Evolutionary conservation across 2,113 vertebrate genomes (phyloP).

Genomic region (Bothrops jararaca): DNA sequence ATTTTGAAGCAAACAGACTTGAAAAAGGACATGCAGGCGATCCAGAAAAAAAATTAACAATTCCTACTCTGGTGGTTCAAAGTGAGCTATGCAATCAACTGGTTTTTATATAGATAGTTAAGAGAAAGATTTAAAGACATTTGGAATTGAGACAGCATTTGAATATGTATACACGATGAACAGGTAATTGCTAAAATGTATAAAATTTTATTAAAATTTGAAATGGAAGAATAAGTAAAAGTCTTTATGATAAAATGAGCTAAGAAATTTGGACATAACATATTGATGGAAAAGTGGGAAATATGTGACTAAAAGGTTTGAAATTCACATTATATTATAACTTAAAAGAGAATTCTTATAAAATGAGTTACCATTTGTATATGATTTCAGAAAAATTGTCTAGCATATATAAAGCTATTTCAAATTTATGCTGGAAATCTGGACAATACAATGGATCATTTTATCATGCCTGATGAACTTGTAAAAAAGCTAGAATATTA

Average conservation of each 20-base stretch:
- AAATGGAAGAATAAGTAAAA: too few relatives aligned
- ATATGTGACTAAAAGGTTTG: too few relatives aligned
- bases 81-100: neutral
- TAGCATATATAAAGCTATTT: neutral
- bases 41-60: neutral
- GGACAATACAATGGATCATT: too few relatives aligned
- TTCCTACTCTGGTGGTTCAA: neutral
- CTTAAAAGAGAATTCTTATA: too few relatives aligned
- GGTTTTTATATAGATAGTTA: neutral
- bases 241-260: too few relatives aligned
- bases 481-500: too few relatives aligned
- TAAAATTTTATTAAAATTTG: neutral
- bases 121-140: neutral
- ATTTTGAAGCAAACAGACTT: neutral
- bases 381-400: neutral
- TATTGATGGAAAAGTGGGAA: too few relatives aligned
- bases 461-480: too few relatives aligned
- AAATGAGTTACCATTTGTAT: neutral
- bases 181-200: neutral
- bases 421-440: too few relatives aligned
- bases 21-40: neutral
- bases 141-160: neutral
- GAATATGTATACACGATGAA: neutral
- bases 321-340: too few relatives aligned
- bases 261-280: too few relatives aligned